Evolutionary conservation across 2,113 vertebrate species (phyloP), one percentile per base, ranked within the genome.

Genomic region (Hassar affinis): DNA sequence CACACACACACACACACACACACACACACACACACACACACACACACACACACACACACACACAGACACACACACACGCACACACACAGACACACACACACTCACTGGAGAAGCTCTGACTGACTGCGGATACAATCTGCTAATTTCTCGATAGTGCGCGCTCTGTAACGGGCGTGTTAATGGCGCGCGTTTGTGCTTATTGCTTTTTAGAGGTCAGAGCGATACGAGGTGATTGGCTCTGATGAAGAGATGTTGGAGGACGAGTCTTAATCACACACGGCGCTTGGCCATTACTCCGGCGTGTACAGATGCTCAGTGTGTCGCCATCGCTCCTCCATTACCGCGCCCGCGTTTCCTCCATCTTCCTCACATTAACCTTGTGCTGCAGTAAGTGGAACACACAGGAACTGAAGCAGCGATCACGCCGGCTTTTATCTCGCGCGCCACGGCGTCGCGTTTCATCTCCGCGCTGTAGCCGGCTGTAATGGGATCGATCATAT

Each of bases 301-400:
- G 33, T 78, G 82, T 64, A 83, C 62, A 52, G 49, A 78, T 68
- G 59, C 49, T 38, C 35, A 68, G 38, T 56, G 64, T 77, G 11
- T 75, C 91, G 88, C 86, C 56, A 47, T 45, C 56, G 49, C 18
- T 87, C 17, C 49, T 11, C 27, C 76, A 80, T 88, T 89, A 85
- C 81, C 11, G 87, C 56, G 84, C 89, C 56, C 11, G 20, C 84
- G 89, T 88, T 56, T 91, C 92, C 92, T 86, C 79, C 27, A 85
- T 83, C 82, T 79, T 86, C 62, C 89, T 57, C 83, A 89, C 90
- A 90, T 91, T 93, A 88, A 92, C 85, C 88, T 92, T 92, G 85
- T 35, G 86, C 76, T 66, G 89, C 71, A 78, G 64, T 78, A 90
- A 81, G 85, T 92, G 86, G 90, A 91, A 90, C 86, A 91, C 90